Evolutionary conservation across 2,113 vertebrate species (phyloP), one percentile per base, ranked within the genome.

Genomic region (Eurystomus gularis): DNA sequence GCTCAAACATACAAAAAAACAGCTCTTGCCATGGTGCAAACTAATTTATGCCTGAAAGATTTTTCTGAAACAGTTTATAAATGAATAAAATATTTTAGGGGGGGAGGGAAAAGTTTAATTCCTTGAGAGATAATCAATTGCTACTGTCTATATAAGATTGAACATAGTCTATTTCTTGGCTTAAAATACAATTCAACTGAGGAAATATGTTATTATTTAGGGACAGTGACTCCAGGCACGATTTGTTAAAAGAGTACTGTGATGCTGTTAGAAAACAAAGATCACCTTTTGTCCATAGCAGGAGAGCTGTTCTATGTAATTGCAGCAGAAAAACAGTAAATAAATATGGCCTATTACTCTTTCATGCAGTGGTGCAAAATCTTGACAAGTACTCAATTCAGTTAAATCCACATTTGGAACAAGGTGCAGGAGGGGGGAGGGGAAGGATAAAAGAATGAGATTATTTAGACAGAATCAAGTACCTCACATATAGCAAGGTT

Each of bases 211-310:
- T 93, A 52, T 95, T 93, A 73, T 82, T 81, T 89, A 86, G 39
- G 33, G 94, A 68, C 12, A 72, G 39, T 57, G 37, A 82, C 40
- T 95, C 37, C 24, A 82, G 83, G 61, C 13, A 90, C 77, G 28
- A 65, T 91, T 76, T 85, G 42, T 77, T 82, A 78, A 93, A 92
- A 64, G 23, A 60, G 4, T 75, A 82, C 39, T 79, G 28, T 83
- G 81, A 90, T 55, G 46, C 6, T 91, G n/a, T 90, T 87, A 78
- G 46, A 83, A 96, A 96, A 86, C 62, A 94, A 82, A 94, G 58
- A 40, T 81, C 44, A 84, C 83, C 57, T 95, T 88, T 6, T 4
- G 64, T 78, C 46, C 7, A 1, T n/a, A 68, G 42, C 23, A 78
- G 62, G 48, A 95, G 60, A 94, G 21, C 66, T 82, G 46, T 71